Percentiles rank a stretch among this genome's conserved stretches.
These are phyloP conservation scores for Zosterops japonicus DNA, from an alignment of 2,113 vertebrate genomes.

Conservation along the genomic window DNA sequence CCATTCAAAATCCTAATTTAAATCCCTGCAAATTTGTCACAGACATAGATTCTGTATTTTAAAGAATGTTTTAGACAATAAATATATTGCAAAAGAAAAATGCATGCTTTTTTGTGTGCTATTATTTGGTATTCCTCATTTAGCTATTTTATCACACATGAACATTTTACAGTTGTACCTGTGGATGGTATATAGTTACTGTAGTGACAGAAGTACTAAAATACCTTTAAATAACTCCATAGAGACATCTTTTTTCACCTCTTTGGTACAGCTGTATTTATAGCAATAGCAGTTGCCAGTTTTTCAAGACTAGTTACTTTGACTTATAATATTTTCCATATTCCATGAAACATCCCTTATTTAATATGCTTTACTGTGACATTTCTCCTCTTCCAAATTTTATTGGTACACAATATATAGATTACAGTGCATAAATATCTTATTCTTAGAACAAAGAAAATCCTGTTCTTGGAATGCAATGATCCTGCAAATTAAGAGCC, in stretches of 20 bases:
- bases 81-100: background rate
- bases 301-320: conserved; percentile 31
- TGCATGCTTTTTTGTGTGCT: background rate
- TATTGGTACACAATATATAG: background rate
- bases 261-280: background rate
- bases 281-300: background rate
- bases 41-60: background rate
- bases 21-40: background rate
- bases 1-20: background rate
- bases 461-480: background rate
- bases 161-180: background rate
- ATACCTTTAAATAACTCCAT: background rate
- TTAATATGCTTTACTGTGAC: background rate
- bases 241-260: background rate
- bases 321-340: background rate
- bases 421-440: background rate
- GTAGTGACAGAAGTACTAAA: background rate
- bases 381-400: background rate
- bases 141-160: background rate
- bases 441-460: background rate
- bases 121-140: background rate
- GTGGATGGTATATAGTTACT: background rate
- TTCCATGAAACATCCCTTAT: background rate
- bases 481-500: background rate
- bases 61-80: background rate